phyloP scores from a whole-genome alignment of 1,140 invertebrate genomes.

The Tribolium madens region DNA sequence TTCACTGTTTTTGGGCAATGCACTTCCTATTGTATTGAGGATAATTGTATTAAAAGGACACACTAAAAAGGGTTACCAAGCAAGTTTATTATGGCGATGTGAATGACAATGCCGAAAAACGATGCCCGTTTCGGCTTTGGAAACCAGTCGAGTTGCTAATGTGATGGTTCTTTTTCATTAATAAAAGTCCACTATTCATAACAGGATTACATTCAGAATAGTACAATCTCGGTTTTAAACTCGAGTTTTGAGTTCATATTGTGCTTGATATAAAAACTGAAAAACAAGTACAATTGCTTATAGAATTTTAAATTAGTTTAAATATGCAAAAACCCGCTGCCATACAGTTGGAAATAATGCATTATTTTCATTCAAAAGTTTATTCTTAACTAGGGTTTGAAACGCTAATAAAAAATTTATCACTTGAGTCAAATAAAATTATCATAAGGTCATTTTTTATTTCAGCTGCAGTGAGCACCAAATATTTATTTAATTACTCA shows the following conservation, averaged over 20 bases:
- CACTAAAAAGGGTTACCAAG: neutral
- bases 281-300: neutral
- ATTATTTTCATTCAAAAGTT: neutral
- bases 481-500: conserved; percentile 20
- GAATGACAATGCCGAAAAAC: too few species aligned
- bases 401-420: neutral
- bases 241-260: neutral
- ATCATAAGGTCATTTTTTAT: neutral
- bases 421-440: neutral
- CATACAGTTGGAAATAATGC: neutral
- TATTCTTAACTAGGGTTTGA: neutral
- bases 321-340: neutral
- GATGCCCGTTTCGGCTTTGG: neutral
- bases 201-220: neutral
- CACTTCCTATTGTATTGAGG: neutral
- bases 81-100: too few species aligned
- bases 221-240: neutral
- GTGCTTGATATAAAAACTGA: neutral
- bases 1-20: conserved; percentile 4
- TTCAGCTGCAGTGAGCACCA: neutral
- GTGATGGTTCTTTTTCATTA: neutral
- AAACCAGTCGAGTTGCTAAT: neutral
- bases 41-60: neutral
- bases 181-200: neutral
- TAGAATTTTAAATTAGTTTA: neutral